Percentiles rank a stretch among this genome's conserved stretches.
Conservation (phyloP, 2,113 vertebrate species). For the Brachyhypopomus gauderio region DNA sequence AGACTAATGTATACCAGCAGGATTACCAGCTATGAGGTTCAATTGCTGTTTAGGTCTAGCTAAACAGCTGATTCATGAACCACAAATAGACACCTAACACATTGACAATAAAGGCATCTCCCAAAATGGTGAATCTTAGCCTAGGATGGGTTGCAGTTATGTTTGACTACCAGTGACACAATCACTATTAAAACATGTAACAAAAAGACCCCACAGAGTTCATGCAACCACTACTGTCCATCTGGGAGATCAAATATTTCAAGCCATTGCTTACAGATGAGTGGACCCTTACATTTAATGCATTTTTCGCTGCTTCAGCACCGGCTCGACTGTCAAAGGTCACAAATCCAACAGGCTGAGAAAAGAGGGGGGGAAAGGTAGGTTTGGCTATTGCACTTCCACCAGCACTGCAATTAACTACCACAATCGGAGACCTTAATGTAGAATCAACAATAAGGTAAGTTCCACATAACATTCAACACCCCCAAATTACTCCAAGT, state of each 20-base stretch:
- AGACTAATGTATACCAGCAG: not conserved
- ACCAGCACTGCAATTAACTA: not conserved
- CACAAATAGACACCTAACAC: not conserved
- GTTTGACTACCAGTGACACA: not conserved
- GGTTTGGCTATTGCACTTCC: not conserved
- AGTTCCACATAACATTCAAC: not conserved
- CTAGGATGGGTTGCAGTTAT: too few species aligned
- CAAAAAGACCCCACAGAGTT: not conserved
- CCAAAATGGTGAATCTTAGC: too few species aligned
- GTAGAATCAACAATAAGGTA: too few species aligned
- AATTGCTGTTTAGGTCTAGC: not conserved
- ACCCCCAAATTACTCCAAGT: not conserved
- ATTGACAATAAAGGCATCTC: not conserved
- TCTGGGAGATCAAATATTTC: conserved; percentile 41
- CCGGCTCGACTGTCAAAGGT: conserved; percentile 95
- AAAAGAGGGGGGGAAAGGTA: conserved; percentile 51
- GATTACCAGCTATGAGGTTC: not conserved
- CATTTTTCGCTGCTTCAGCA: conserved; percentile 96
- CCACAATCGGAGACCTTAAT: not conserved
- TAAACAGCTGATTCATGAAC: too few species aligned
- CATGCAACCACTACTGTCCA: not conserved
- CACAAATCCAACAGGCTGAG: conserved; percentile 97
- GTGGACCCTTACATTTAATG: conserved; percentile 87
- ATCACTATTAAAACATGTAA: not conserved
- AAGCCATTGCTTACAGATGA: conserved; percentile 39